phyloP scores from a whole-genome alignment of 2,113 vertebrate genomes.

The Siniperca knerii region DNA sequence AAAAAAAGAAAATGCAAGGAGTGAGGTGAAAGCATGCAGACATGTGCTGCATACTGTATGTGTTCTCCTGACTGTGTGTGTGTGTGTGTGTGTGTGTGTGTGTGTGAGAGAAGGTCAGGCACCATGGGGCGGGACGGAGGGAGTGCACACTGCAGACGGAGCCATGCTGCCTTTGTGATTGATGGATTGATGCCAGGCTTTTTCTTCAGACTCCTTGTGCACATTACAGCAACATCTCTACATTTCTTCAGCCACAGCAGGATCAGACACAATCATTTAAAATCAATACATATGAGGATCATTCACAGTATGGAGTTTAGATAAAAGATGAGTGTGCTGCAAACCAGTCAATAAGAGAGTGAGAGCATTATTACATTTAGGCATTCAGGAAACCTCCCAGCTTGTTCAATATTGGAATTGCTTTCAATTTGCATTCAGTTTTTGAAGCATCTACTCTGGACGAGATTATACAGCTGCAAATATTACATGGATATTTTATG shows the following conservation, averaged over 20 bases:
- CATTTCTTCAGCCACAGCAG: neutral
- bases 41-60: neutral
- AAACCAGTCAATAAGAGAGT: neutral
- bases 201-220: slow-evolving; percentile 17
- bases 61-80: neutral
- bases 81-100: slow-evolving; percentile 28
- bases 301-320: neutral
- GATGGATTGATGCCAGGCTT: slow-evolving; percentile 8
- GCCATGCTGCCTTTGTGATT: slow-evolving; percentile 23
- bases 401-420: too few relatives aligned
- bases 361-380: neutral
- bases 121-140: neutral
- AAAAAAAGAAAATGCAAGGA: slow-evolving; percentile 19
- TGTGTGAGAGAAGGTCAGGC: slow-evolving; percentile 24
- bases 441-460: neutral
- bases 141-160: slow-evolving; percentile 14
- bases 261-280: neutral
- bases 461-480: neutral
- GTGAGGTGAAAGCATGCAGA: neutral
- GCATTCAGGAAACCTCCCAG: too few relatives aligned
- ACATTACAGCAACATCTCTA: neutral
- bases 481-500: neutral
- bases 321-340: neutral
- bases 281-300: neutral
- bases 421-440: neutral